Evolutionary conservation across 2,797 vertebrate genomes (phyloP).

Genomic region (Platyrinchus mystaceus): DNA sequence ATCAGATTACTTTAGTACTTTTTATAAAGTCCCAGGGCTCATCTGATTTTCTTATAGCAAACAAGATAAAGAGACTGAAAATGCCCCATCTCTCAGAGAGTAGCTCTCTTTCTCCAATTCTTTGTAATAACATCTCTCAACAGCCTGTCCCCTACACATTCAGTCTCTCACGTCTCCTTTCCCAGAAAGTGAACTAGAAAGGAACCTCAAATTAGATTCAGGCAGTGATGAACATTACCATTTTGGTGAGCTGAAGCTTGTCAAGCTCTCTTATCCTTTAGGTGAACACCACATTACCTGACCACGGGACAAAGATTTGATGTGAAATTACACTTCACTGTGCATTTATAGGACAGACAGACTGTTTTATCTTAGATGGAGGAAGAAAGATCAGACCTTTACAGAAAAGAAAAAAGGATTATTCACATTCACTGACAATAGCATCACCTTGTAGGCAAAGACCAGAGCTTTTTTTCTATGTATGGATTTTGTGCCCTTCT

Average conservation of each 20-base stretch:
- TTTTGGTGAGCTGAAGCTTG: constrained; percentile 55
- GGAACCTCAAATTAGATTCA: constrained; percentile 43
- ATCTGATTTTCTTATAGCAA: not conserved
- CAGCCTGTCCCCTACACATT: not conserved
- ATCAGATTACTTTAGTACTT: not conserved
- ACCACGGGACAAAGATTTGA: constrained; percentile 28
- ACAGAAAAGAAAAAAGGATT: constrained; percentile 10
- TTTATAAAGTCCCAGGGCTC: not conserved
- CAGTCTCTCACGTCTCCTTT: not conserved
- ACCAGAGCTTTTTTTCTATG: not conserved
- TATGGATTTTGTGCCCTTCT: constrained; percentile 44
- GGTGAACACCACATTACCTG: constrained; percentile 14
- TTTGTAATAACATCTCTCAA: not conserved
- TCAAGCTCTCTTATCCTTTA: constrained; percentile 36
- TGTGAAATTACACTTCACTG: constrained; percentile 55
- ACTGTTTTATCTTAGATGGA: constrained; percentile 19
- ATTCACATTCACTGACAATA: constrained; percentile 13
- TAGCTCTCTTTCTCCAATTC: not conserved
- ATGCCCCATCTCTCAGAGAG: not conserved
- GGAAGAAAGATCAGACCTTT: constrained; percentile 27
- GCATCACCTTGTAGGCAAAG: not conserved
- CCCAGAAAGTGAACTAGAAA: not conserved
- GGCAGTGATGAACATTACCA: constrained; percentile 48
- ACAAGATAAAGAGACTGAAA: not conserved
- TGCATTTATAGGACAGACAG: constrained; percentile 49